phyloP scores from a whole-genome alignment of 2,797 vertebrate genomes.

The Melopsittacus undulatus region DNA sequence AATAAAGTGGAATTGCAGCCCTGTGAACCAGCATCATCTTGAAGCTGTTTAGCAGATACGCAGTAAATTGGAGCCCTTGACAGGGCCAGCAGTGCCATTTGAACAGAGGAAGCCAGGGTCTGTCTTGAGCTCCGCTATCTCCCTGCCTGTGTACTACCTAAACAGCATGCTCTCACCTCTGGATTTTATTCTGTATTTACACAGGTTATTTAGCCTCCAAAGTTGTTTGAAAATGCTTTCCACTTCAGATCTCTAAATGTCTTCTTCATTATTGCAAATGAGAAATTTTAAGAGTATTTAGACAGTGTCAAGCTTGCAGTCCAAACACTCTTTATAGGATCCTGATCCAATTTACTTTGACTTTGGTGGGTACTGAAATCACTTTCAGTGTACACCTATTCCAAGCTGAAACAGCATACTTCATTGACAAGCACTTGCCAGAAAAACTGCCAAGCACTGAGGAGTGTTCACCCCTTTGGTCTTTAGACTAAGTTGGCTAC shows the following conservation, averaged over 20 bases:
- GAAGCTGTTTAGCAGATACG: background rate
- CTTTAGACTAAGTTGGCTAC: background rate
- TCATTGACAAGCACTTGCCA: background rate
- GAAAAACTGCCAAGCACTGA: background rate
- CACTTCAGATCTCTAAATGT: slow-evolving; percentile 5
- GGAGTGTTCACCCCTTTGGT: background rate
- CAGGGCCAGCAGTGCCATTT: rapidly evolving
- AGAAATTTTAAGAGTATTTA: background rate
- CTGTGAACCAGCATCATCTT: background rate
- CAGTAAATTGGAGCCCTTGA: background rate
- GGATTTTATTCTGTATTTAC: background rate
- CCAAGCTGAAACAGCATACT: background rate
- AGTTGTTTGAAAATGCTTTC: background rate
- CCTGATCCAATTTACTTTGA: background rate
- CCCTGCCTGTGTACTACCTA: background rate
- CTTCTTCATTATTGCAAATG: background rate
- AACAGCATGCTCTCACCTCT: background rate
- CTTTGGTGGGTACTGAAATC: background rate
- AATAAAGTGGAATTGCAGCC: background rate
- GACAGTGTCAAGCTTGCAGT: background rate
- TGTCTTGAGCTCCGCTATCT: background rate
- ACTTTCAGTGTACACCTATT: background rate
- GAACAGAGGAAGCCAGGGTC: background rate
- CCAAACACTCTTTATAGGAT: background rate
- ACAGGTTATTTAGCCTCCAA: background rate